Base-by-base conservation (phyloP, 2,888 invertebrate genomes). In the Oasisia sp. region DNA sequence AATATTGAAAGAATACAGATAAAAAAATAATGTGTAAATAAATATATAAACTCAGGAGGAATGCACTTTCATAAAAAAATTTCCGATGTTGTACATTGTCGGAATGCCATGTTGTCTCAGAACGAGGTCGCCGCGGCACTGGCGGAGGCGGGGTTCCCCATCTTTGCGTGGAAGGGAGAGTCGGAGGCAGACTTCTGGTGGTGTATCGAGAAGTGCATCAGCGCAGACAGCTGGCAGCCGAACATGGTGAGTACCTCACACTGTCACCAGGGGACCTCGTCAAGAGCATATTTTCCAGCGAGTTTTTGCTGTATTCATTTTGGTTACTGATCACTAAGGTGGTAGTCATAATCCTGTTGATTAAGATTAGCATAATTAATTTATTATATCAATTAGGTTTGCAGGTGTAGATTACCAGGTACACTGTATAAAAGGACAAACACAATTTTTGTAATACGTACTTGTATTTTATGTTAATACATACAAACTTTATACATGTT, bases 151-250 rank as follows among this genome's bases (percentile, higher is more conserved):
- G 99, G 99, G 38, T 97, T 99, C 89, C 98, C 99, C 11, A 99
- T 99, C 45, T 99, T 98, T 96, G 99, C 99, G 0, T 99, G 99
- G 99, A 99, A 99, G 97, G 99, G 99, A 27, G 99, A 99, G 97
- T 99, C 99, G 4, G 99, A 99, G 95, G 99, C 99, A 95, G 99
- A 99, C 96, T 99, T 99, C 96, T 96, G 98, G 92, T 99, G 99
- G 99, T 99, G 99, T 96, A 99, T 99, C 96, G 99, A 99, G 96
- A 99, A 99, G 99, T 99, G 99, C 96, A 98, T 99, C 3, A 98
- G 98, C 94, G 97, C 98, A 0, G 98, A 98, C 94, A 97, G 98
- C 95, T 99, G 99, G 99, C 98, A 98, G 95, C 99, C 99, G 7
- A 99, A 99, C 96, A 98, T 99, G 97, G 96, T 96, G 91, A 92